A percentile compares a stretch with the other conserved stretches of the same genome.
Conservation (phyloP, 2,888 invertebrate species). For the Trachelus tabidus region DNA sequence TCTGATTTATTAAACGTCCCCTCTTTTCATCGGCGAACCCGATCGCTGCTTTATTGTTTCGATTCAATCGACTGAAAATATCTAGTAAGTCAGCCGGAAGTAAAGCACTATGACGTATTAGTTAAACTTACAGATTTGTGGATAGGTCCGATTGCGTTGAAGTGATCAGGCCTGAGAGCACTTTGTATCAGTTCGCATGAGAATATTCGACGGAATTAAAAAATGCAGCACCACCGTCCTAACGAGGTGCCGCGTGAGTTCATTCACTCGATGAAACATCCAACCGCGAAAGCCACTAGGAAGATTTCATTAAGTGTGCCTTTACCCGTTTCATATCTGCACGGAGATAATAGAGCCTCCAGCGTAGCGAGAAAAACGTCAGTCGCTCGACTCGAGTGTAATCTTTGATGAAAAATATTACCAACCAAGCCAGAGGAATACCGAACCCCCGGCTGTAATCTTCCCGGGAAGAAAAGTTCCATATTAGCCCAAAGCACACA, state of each 20-base stretch:
- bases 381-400: not conserved
- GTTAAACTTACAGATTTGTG: not conserved
- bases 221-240: not conserved
- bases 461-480: not conserved
- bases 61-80: constrained; percentile 37
- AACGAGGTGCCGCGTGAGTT: not conserved
- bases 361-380: not conserved
- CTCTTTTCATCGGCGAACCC: constrained; percentile 32
- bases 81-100: not conserved
- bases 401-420: not conserved
- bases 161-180: not conserved
- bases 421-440: not conserved
- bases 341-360: constrained; percentile 22
- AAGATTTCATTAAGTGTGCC: constrained; percentile 52
- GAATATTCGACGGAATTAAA: not conserved
- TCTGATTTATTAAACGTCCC: constrained; percentile 40
- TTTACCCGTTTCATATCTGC: constrained; percentile 46
- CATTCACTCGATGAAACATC: constrained; percentile 43
- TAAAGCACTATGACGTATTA: not conserved
- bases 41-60: constrained; percentile 44
- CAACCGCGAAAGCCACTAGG: constrained; percentile 48
- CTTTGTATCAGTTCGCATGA: not conserved
- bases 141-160: not conserved
- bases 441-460: not conserved
- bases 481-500: not conserved